Evolutionary conservation across 2,113 vertebrate species (phyloP).

Genomic region (Phrynocephalus versicolor): DNA sequence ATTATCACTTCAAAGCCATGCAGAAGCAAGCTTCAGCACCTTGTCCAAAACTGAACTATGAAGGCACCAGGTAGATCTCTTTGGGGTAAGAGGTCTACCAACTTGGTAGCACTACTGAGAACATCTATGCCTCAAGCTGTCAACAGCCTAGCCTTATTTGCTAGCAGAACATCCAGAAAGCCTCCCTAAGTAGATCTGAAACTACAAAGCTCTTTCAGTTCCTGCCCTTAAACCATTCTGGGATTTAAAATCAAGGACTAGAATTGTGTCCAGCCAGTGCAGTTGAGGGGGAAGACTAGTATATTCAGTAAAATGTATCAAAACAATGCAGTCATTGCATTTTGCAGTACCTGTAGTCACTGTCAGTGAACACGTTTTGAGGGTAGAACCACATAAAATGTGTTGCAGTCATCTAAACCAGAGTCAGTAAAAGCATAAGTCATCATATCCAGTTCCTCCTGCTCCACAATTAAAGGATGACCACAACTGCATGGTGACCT

Average conservation of each 20-base stretch:
- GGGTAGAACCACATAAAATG: too few species aligned
- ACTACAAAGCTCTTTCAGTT: background rate
- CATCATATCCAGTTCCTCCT: too few species aligned
- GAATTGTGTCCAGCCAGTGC: background rate
- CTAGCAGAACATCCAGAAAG: background rate
- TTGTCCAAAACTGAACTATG: background rate
- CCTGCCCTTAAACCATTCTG: background rate
- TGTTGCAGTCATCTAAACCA: too few species aligned
- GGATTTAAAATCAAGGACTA: background rate
- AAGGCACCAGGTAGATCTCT: background rate
- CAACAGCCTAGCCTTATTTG: background rate
- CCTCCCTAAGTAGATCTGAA: background rate
- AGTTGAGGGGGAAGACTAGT: background rate
- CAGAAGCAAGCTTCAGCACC: background rate
- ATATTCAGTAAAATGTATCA: background rate
- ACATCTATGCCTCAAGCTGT: background rate
- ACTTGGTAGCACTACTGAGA: background rate
- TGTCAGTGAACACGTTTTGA: too few species aligned
- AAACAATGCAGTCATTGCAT: background rate
- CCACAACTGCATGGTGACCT: too few species aligned
- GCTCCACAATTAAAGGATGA: too few species aligned
- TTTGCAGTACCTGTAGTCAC: too few species aligned
- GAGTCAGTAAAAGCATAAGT: too few species aligned
- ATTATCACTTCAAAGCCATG: background rate
- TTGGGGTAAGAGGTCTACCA: background rate